Evolutionary conservation across 2,113 vertebrate species (phyloP), one percentile per base, ranked within the genome.

Genomic region (Pomatostomus ruficeps): DNA sequence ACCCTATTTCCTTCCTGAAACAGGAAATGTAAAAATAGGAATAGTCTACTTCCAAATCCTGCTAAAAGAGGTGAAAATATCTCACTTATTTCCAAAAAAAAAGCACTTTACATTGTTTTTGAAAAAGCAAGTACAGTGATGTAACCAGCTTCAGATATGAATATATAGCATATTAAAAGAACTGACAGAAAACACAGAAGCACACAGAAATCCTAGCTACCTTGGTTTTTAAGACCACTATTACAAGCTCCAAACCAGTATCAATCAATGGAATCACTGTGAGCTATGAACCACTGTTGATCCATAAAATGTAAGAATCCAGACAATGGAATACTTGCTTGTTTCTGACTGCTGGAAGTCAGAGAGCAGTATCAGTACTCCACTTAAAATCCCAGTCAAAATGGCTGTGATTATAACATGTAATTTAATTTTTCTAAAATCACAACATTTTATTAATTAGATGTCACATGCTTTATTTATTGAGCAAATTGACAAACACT

Each of bases 21-120:
- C 84, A 62, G 95, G 94, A 96, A 95, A 92, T 80, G 55, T 91
- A 85, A 96, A 97, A 97, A 97, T 96, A 97, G 85, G 93, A 93
- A 55, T 90, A 78, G 25, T 59, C 19, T 87, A 40, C 35, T 84
- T 95, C 80, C 61, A 94, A 89, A 88, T 75, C 33, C 68, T 85
- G 22, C 62, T 93, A 52, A 76, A 88, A 75, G 49, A 92, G 55
- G 59, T 82, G 79, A 92, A 75, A 91, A 82, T 82, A 25, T 31
- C 24, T 67, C 5, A 68, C 65, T 66, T 61, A n/a, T 85, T 70
- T 49, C 20, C 26, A 19, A 55, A 78, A 62, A 63, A 42, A 59
- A 21, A 10, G 1, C 26, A 23, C 29, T 77, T 49, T 68, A 22
- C 16, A 42, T 61, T 79, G 16, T 5, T 88, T 89, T 87, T 75